Conservation (phyloP, 1,140 invertebrate genomes). For the Maniola jurtina region DNA sequence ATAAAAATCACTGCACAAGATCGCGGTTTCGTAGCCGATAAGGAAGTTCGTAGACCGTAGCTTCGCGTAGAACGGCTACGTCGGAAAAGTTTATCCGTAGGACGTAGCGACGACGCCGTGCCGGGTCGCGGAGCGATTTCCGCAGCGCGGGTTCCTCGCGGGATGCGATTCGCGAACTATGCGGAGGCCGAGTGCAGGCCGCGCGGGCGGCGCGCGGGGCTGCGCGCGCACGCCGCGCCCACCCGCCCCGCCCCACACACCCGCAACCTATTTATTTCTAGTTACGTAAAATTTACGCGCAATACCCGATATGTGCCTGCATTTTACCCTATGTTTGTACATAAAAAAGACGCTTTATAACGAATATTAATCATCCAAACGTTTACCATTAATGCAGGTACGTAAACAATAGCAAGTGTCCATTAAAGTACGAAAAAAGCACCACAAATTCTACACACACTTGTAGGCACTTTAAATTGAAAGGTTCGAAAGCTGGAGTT, state of each 20-base stretch:
- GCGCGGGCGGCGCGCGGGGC: conserved; percentile 29
- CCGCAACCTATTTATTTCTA: conserved; percentile 79
- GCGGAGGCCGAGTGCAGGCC: conserved; percentile 48
- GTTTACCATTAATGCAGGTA: no score
- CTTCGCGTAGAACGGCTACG: conserved; percentile 41
- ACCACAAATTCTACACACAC: background rate
- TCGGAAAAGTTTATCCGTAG: conserved; percentile 55
- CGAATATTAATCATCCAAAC: background rate
- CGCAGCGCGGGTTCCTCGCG: conserved; percentile 53
- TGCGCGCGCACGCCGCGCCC: conserved; percentile 69
- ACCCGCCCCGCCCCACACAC: conserved; percentile 72
- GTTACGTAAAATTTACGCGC: conserved; percentile 79
- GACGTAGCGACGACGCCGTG: conserved; percentile 34
- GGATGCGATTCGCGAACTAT: conserved; percentile 65
- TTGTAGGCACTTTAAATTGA: conserved; percentile 18
- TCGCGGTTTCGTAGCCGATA: conserved; percentile 30
- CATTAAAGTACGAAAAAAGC: background rate
- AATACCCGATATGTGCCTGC: conserved; percentile 71
- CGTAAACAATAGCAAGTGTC: no score
- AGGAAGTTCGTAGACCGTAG: conserved; percentile 43
- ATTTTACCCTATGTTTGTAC: conserved; percentile 42
- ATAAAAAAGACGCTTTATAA: conserved; percentile 2
- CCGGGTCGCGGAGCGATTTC: conserved; percentile 43
- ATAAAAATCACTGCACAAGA: conserved; percentile 52
- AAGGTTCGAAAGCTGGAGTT: conserved; percentile 34